Evolutionary conservation across 2,888 invertebrate genomes (phyloP), one percentile per base, ranked within the genome.

Genomic region (Notodonta dromedarius): DNA sequence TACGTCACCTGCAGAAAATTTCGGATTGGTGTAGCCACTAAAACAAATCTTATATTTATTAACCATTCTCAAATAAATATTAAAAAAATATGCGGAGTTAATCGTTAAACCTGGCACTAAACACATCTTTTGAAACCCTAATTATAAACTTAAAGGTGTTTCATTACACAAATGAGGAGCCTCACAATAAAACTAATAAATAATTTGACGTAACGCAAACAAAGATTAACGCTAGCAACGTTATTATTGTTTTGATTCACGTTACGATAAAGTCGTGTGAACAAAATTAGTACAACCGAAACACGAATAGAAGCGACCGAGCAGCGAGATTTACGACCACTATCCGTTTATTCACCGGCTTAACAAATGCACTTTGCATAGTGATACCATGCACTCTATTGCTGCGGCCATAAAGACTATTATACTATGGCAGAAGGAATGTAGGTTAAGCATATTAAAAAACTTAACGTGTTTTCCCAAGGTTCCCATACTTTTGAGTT

Each of bases 241-340:
- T 68, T 71, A 79, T 78, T 78, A 82, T 78, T 78, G 75, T 78
- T 78, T 73, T 84, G 79, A 79, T 82, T 69, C 74, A 73, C 72
- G 72, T 72, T 73, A 73, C 71, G 80, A 83, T 83, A 85, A 83
- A 80, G 78, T 75, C 85, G 86, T 89, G 90, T 85, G 87, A 90
- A 88, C 85, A 75, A 71, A 79, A 77, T 80, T 78, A 80, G 76
- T 81, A 82, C 78, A 76, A 77, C 76, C 75, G 60, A 74, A 79
- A 87, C 84, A 83, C 82, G 79, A 79, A 84, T 73, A 70, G 70
- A 53, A 62, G 56, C 62, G 69, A 66, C 79, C 66, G 64, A 56
- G 24, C 1, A 24, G 42, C 68, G 70, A 59, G 78, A 88, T 88
- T 87, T 87, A 88, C 83, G 59, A 68, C 78, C 68, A 72, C 76